A percentile compares a stretch with the other conserved stretches of the same genome.
Conservation (phyloP, 2,797 vertebrate species). For the Meriones psammophilus region DNA sequence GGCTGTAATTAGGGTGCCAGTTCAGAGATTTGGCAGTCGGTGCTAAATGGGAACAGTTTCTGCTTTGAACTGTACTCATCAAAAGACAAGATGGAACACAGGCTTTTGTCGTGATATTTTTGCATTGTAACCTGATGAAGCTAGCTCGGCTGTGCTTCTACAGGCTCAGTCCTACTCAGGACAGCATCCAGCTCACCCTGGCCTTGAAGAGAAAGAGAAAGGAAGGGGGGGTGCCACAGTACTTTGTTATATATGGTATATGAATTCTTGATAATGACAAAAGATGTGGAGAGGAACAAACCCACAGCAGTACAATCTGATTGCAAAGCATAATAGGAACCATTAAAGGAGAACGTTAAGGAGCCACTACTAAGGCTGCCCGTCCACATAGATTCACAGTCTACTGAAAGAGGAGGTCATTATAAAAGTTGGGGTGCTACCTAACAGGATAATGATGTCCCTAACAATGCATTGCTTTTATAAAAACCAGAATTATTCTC, state of each 20-base stretch:
- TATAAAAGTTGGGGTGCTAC: constrained; percentile 1
- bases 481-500: constrained; percentile 56
- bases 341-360: neutral
- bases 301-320: neutral
- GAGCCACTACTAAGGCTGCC: neutral
- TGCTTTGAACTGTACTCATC: constrained; percentile 75
- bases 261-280: constrained; percentile 13
- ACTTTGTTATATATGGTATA: neutral
- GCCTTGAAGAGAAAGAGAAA: constrained; percentile 16
- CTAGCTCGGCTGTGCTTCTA: neutral
- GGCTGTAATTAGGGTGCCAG: constrained; percentile 71
- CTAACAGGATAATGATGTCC: neutral
- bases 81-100: constrained; percentile 74
- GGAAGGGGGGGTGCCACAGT: neutral
- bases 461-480: constrained; percentile 36
- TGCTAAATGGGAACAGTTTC: constrained; percentile 78
- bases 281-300: neutral
- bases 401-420: constrained; percentile 5
- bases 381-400: neutral
- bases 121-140: constrained; percentile 64
- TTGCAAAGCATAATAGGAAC: constrained; percentile 5
- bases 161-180: constrained; percentile 30
- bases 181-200: neutral
- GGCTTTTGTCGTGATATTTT: constrained; percentile 77
- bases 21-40: constrained; percentile 73